These are phyloP conservation scores for Pocillopora meandrina DNA, from an alignment of 92 coral and sea anemone genomes.

Conservation along the genomic window DNA sequence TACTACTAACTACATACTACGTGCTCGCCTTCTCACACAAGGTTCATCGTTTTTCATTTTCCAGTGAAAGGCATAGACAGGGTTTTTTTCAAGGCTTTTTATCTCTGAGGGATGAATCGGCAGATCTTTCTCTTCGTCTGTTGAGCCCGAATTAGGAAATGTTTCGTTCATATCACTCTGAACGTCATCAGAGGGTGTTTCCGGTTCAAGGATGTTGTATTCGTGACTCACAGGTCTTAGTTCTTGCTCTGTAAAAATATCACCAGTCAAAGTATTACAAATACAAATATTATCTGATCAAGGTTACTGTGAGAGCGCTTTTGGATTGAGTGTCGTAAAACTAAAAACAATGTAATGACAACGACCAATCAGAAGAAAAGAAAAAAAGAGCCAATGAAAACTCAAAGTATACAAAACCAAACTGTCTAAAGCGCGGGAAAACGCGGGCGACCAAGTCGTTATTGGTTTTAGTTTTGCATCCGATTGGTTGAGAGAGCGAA, in stretches of 20 bases:
- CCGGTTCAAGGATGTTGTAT: slow-evolving; percentile 32
- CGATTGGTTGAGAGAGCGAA: too few species aligned
- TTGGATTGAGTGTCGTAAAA: too few species aligned
- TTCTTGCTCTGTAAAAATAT: not conserved
- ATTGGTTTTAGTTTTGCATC: too few species aligned
- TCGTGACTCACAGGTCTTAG: not conserved
- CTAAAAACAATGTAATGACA: too few species aligned
- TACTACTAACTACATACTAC: not conserved
- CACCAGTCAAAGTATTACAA: too few species aligned
- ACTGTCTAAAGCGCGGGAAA: too few species aligned
- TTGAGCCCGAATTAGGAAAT: not conserved
- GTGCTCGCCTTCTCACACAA: not conserved
- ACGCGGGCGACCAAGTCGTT: too few species aligned
- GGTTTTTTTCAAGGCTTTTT: not conserved
- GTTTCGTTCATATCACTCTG: not conserved
- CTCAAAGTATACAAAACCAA: too few species aligned
- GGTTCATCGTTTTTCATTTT: not conserved
- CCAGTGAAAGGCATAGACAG: not conserved
- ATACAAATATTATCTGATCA: too few species aligned
- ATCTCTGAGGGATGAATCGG: not conserved
- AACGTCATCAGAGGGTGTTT: not conserved
- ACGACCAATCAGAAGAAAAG: not conserved
- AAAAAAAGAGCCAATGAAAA: not conserved
- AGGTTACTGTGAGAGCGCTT: too few species aligned
- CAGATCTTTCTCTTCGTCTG: not conserved